Percentiles rank a stretch among this genome's conserved stretches.
Evolutionary conservation across 2,113 vertebrate species (phyloP).

Genomic region (Bubo scandiacus): DNA sequence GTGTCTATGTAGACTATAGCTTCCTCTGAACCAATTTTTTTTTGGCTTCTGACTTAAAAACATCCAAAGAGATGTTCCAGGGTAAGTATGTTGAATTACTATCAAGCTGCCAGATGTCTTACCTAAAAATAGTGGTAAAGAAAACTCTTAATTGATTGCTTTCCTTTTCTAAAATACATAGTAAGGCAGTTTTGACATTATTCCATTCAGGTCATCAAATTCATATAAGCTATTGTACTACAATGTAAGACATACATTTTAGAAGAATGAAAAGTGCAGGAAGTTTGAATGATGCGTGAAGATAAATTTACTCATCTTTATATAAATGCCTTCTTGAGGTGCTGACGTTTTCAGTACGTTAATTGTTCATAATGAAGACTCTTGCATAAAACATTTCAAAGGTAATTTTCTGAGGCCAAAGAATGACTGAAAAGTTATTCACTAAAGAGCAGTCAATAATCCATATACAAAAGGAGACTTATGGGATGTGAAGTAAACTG

Average conservation of each 20-base stretch:
- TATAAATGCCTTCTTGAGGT: conserved; percentile 41
- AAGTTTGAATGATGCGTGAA: conserved; percentile 26
- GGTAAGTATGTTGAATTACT: background rate
- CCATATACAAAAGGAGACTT: conserved; percentile 25
- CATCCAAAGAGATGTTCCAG: background rate
- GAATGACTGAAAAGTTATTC: conserved; percentile 64
- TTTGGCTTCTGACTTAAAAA: conserved; percentile 47
- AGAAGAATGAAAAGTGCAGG: conserved; percentile 27
- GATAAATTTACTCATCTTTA: conserved; percentile 31
- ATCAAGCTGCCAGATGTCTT: conserved; percentile 5
- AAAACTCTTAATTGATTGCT: background rate
- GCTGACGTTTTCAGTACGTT: conserved; percentile 61
- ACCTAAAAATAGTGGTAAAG: background rate
- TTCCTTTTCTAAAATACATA: background rate
- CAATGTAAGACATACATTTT: background rate
- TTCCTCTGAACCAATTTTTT: background rate
- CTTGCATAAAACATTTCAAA: conserved; percentile 60
- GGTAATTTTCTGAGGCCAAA: conserved; percentile 67
- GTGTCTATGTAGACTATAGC: background rate
- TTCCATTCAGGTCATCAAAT: conserved; percentile 9
- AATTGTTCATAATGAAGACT: conserved; percentile 71
- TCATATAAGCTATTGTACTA: background rate
- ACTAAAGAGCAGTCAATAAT: conserved; percentile 64
- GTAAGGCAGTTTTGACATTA: conserved; percentile 29
- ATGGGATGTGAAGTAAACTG: conserved; percentile 46